A percentile compares a stretch with the other conserved stretches of the same genome.
Conservation (phyloP, 1,140 invertebrate species). For the Lepidurus arcticus region DNA sequence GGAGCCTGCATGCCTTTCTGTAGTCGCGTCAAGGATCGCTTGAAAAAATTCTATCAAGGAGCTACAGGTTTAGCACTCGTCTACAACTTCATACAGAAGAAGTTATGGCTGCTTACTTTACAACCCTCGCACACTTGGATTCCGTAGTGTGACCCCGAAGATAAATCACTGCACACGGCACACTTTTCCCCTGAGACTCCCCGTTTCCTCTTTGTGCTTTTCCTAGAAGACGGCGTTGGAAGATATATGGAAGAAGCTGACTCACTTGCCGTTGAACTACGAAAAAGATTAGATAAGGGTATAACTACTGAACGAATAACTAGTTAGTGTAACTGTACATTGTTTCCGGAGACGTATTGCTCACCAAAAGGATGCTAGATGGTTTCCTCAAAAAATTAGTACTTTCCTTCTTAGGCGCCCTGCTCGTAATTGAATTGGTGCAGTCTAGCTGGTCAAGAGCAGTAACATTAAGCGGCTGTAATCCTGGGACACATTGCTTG, state of each 20-base stretch:
- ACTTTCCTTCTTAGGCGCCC: not conserved
- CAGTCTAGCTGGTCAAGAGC: not conserved
- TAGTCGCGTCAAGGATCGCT: not conserved
- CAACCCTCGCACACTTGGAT: constrained; percentile 30
- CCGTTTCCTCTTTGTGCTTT: not conserved
- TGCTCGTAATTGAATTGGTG: not conserved
- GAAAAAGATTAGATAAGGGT: not conserved
- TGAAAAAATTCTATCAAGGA: constrained; percentile 29
- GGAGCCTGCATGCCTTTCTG: constrained; percentile 10
- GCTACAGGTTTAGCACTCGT: not conserved
- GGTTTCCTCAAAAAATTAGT: not conserved
- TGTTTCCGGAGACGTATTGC: not conserved
- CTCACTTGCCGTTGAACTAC: not conserved
- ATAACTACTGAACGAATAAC: not conserved
- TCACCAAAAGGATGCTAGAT: not conserved
- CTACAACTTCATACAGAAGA: not conserved
- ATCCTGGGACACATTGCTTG: not conserved
- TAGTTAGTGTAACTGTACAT: not conserved
- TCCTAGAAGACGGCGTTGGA: not conserved
- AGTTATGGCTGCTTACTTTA: constrained; percentile 24
- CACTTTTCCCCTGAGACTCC: constrained; percentile 5
- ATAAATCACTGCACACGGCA: constrained; percentile 29
- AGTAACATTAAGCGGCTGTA: not conserved
- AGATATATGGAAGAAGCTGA: not conserved
- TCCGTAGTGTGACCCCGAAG: constrained; percentile 32